Percentiles rank a stretch among this genome's conserved stretches.
Evolutionary conservation across 1,140 invertebrate species (phyloP).

Genomic region (Eriosoma lanigerum): DNA sequence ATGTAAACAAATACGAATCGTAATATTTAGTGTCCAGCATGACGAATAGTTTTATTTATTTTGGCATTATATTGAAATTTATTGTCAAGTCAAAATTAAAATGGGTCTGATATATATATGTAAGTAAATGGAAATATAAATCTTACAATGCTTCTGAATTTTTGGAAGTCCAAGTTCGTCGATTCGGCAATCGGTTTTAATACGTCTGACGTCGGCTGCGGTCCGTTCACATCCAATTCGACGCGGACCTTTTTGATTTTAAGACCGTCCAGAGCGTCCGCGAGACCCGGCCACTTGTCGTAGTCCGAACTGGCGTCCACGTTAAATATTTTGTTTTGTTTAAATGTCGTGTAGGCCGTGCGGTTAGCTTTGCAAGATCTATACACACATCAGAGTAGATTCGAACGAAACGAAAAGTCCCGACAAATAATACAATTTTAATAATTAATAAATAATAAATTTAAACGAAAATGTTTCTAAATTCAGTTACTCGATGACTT

Average conservation of each 20-base stretch:
- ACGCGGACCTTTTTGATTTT: slow-evolving; percentile 56
- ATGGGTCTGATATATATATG: too few relatives aligned
- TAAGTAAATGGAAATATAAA: too few relatives aligned
- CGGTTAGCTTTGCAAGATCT: slow-evolving; percentile 72
- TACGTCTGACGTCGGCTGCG: neutral
- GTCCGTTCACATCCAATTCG: neutral
- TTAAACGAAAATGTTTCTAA: neutral
- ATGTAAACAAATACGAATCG: too few relatives aligned
- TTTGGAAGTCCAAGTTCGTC: slow-evolving; percentile 32
- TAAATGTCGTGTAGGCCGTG: slow-evolving; percentile 71
- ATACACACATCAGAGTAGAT: too few relatives aligned
- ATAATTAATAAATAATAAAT: too few relatives aligned
- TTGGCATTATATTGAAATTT: too few relatives aligned
- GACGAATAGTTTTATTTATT: too few relatives aligned
- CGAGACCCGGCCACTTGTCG: slow-evolving; percentile 65
- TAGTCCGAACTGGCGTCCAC: slow-evolving; percentile 65
- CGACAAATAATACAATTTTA: too few relatives aligned
- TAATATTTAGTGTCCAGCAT: too few relatives aligned
- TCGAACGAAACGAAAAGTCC: neutral
- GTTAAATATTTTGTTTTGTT: slow-evolving; percentile 67
- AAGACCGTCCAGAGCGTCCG: slow-evolving; percentile 61
- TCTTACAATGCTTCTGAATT: slow-evolving; percentile 23
- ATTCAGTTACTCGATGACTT: slow-evolving; percentile 29
- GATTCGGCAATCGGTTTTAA: slow-evolving; percentile 37
- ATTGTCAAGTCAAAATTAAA: too few relatives aligned